Conservation (phyloP, 2,888 invertebrate species). For the Isoperla grammatica region DNA sequence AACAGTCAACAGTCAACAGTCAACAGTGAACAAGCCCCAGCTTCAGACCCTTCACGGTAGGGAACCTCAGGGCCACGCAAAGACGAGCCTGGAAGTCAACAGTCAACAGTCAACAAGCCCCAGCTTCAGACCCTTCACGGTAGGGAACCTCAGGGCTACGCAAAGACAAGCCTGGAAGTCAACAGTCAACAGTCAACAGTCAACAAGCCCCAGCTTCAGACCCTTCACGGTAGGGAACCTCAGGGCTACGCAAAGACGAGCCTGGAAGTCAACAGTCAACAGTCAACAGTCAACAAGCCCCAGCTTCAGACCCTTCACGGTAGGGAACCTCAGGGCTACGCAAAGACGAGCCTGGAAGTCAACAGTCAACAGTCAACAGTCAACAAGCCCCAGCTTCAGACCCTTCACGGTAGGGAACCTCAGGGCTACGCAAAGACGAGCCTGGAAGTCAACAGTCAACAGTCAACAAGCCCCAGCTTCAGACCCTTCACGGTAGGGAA, state of each 20-base stretch:
- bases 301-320: constrained; percentile 49
- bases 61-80: constrained; percentile 52
- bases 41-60: constrained; percentile 49
- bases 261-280: too few species aligned
- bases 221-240: constrained; percentile 52
- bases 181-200: too few species aligned
- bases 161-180: constrained; percentile 45
- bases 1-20: too few species aligned
- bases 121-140: constrained; percentile 49
- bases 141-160: constrained; percentile 50
- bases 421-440: constrained; percentile 48
- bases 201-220: constrained; percentile 48
- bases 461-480: too few species aligned
- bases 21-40: too few species aligned
- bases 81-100: constrained; percentile 45
- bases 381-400: constrained; percentile 48
- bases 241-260: constrained; percentile 48
- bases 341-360: constrained; percentile 45
- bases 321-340: constrained; percentile 50
- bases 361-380: too few species aligned
- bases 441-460: too few species aligned
- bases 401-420: constrained; percentile 52
- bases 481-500: constrained; percentile 52
- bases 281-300: too few species aligned
- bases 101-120: too few species aligned